Evolutionary conservation across 2,113 vertebrate genomes (phyloP), one percentile per base, ranked within the genome.

Genomic region (Aspidoscelis tigris): DNA sequence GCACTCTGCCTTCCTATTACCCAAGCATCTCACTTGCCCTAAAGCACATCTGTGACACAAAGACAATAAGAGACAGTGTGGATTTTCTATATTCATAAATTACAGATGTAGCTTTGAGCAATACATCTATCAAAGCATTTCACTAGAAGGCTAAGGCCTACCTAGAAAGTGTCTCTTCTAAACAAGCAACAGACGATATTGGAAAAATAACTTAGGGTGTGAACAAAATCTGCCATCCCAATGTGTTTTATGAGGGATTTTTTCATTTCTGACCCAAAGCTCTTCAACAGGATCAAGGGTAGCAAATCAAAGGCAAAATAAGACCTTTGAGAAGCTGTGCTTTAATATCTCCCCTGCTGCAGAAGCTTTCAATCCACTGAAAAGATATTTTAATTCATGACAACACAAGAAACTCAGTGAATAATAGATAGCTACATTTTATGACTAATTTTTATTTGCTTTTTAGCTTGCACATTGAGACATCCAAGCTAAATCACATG

Each of bases 11-110:
- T 91, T 90, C 88, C 84, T 87, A 89, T 93, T 94, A 93, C 89
- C 90, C 87, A 90, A 91, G 92, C 88, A 94, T 93, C 92, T 93
- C 72, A 88, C 88, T 91, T 94, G 89, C 90, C 93, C 93, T 89
- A 76, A 89, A 95, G 89, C 92, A 90, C 76, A 83, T 93, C 90
- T 94, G 84, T 92, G 93, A 91, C 87, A 77, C 86, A 64, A 80
- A 85, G 86, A 91, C 88, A 85, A 66, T 70, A 80, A 91, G 86
- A 90, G 84, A 93, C 86, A 65, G 11, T 73, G 20, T 7, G 66
- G 0, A 0, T 87, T 92, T 90, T 90, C 87, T 89, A 90, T 83
- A 86, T 85, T 88, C 84, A 90, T 94, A 93, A 95, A 95, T 88
- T 91, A 89, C 87, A 89, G 89, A 90, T 69, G 43, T 89, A 92